Evolutionary conservation across 35 echinoderm and acorn worm genomes (phyloP), one percentile per base, ranked within the genome.

Genomic region (Ophiothrix spiculata): DNA sequence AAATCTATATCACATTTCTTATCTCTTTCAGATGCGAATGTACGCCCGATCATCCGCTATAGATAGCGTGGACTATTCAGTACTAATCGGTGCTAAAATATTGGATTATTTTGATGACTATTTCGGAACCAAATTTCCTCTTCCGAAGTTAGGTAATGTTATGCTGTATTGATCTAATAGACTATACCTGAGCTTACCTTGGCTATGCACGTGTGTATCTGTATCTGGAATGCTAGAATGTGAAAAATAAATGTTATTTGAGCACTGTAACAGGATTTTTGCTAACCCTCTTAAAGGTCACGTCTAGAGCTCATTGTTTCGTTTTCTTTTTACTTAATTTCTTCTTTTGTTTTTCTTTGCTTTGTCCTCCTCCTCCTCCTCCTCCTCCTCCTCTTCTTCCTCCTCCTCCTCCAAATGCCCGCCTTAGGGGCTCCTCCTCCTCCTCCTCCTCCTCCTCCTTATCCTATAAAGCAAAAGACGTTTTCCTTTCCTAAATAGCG

Each of bases 61-160:
- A 1, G 83, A 91, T 37, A 40, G 37, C 8, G 76, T 85, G 4
- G 82, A 91, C 76, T 91, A 86, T 81, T 77, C 82, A 39, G 28
- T 91, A 19, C 25, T 86, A 56, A 86, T 40, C 54, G 89, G 89
- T 3, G 73, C 56, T 33, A 38, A 79, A 79, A 37, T 79, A 37
- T 36, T 91, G 38, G 89, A 91, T 56, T 91, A 49, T 77, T 91
- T 80, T 45, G 82, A 91, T 46, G 75, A 75, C 1, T 86, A 79
- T 31, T 91, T 79, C 73, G 89, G 89, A 45, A 86, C 78, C 4
- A 85, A 80, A 1, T 91, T 79, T 75, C 89, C 89, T 12, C 77
- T 91, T 38, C 73, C 89, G 28, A 91, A 91, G 54, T 63, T 91
- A 78, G 89, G 89, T 91, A 91, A 73, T 54, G 45, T n/a, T n/a